Evolutionary conservation across 1,140 invertebrate species (phyloP).

Genomic region (Drosophila navojoa): DNA sequence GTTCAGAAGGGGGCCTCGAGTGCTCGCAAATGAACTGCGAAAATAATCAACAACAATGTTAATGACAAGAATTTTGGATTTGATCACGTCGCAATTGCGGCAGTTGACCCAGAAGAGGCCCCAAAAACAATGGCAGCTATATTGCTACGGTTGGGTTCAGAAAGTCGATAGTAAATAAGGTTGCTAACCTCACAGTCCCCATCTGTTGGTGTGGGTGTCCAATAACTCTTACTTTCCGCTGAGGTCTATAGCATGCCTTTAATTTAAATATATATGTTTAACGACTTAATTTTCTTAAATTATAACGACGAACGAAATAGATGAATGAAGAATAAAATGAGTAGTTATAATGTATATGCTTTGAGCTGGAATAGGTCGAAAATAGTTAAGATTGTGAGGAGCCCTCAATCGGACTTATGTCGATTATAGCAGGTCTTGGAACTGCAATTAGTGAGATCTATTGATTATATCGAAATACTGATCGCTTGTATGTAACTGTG

Average conservation of each 20-base stretch:
- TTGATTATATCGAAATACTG: too few species aligned
- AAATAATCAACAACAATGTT: constrained; percentile 66
- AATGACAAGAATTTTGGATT: constrained; percentile 74
- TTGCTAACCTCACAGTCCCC: neutral
- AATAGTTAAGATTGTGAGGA: too few species aligned
- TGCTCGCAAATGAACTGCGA: constrained; percentile 38
- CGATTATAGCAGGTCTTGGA: too few species aligned
- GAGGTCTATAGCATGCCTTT: neutral
- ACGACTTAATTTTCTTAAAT: too few species aligned
- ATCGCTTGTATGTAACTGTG: too few species aligned
- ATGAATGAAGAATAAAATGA: too few species aligned
- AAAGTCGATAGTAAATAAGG: constrained; percentile 44
- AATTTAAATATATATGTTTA: too few species aligned
- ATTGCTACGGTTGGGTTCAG: constrained; percentile 27
- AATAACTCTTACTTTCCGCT: neutral
- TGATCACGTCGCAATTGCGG: constrained; percentile 29
- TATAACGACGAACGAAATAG: too few species aligned
- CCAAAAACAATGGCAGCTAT: constrained; percentile 24
- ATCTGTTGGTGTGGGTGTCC: neutral
- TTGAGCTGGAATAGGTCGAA: too few species aligned
- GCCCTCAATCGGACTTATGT: too few species aligned
- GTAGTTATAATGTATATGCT: too few species aligned
- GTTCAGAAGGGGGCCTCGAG: neutral
- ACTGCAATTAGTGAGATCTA: too few species aligned
- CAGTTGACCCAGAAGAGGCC: constrained; percentile 45